Evolutionary conservation across 2,797 vertebrate species (phyloP).

Genomic region (Pseudochirops cupreus): DNA sequence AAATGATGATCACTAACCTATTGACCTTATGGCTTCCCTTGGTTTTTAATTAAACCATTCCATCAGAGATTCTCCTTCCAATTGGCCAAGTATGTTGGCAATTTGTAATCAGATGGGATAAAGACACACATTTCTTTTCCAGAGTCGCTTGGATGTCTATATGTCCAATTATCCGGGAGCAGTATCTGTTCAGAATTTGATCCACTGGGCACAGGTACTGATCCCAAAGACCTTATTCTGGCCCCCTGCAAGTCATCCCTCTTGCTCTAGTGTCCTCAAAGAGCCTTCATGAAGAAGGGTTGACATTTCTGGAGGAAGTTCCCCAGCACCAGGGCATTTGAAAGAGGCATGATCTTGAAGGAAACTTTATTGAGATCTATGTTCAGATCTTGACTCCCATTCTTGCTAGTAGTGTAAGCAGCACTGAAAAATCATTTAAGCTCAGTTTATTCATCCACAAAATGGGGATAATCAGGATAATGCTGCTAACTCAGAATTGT

Average conservation of each 20-base stretch:
- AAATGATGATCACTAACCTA: background rate
- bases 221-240: background rate
- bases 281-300: background rate
- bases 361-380: background rate
- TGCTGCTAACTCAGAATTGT: background rate
- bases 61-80: background rate
- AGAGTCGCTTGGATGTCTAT: slow-evolving; percentile 3
- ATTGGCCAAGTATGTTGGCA: background rate
- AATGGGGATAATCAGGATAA: background rate
- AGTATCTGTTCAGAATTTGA: background rate
- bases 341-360: background rate
- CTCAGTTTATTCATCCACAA: background rate
- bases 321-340: background rate
- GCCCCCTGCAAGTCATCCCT: background rate
- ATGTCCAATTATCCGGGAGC: background rate
- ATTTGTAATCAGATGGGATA: background rate
- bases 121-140: background rate
- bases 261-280: background rate
- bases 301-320: background rate
- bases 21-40: too few relatives aligned
- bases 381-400: background rate
- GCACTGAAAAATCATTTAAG: background rate
- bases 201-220: background rate
- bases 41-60: background rate
- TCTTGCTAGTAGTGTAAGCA: background rate